Conservation (phyloP, 2,888 invertebrate species). For the Phorcus lineatus region DNA sequence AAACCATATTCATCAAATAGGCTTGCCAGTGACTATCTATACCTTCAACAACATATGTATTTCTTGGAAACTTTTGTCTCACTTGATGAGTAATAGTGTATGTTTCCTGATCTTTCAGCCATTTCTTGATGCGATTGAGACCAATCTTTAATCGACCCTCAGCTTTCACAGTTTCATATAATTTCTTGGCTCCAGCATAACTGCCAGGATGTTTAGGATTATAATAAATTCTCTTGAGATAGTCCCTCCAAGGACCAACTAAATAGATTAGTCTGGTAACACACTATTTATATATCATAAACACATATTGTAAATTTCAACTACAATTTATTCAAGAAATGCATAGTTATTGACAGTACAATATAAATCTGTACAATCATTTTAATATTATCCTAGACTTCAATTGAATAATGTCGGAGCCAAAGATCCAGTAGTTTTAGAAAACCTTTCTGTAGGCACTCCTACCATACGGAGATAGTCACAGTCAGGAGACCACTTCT, state of each 20-base stretch:
- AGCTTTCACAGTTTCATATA: constrained; percentile 30
- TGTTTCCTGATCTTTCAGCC: neutral
- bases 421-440: no score
- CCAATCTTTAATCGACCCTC: constrained; percentile 30
- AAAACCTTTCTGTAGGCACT: no score
- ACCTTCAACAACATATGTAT: neutral
- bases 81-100: neutral
- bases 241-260: neutral
- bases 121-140: neutral
- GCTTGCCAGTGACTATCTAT: constrained; percentile 9
- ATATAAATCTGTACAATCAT: no score
- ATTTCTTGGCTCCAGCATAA: neutral
- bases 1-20: constrained; percentile 6
- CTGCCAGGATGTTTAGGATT: constrained; percentile 6
- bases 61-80: neutral
- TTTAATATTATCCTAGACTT: no score
- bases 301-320: no score
- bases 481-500: neutral
- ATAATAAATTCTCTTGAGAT: neutral
- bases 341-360: neutral
- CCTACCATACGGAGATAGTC: neutral
- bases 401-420: no score
- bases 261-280: no score
- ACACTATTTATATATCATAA: neutral
- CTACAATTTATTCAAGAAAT: no score